Percentiles rank a stretch among this genome's conserved stretches.
phyloP scores from a whole-genome alignment of 2,797 vertebrate species.

The Fundulus diaphanus region DNA sequence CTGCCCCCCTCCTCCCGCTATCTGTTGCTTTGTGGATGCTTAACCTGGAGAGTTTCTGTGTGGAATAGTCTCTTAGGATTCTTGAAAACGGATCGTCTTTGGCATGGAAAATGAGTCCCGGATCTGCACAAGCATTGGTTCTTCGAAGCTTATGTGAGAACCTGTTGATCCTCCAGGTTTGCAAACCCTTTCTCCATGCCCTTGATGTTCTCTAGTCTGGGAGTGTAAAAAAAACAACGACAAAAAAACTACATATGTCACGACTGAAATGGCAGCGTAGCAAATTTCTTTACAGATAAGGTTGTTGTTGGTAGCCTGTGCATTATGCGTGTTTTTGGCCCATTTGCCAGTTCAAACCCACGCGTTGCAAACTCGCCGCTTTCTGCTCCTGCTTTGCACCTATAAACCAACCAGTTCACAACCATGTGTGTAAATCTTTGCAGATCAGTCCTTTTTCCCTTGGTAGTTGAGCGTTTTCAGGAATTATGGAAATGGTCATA shows the following conservation, averaged over 20 bases:
- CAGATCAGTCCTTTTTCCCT: background rate
- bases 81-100: constrained; percentile 79
- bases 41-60: constrained; percentile 64
- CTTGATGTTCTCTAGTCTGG: constrained; percentile 55
- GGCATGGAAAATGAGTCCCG: constrained; percentile 83
- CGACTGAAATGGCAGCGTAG: constrained; percentile 61
- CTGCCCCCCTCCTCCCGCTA: constrained; percentile 62
- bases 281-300: constrained; percentile 47
- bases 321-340: constrained; percentile 57
- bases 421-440: background rate
- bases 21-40: constrained; percentile 48
- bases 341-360: background rate
- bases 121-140: constrained; percentile 64
- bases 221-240: constrained; percentile 42
- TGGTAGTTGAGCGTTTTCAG: background rate
- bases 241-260: constrained; percentile 35
- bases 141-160: constrained; percentile 5
- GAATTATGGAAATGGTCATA: background rate
- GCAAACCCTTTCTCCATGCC: constrained; percentile 78
- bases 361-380: background rate
- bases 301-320: constrained; percentile 65
- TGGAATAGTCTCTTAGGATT: constrained; percentile 73
- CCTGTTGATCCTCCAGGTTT: constrained; percentile 50
- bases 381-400: background rate
- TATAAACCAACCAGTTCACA: background rate